Conservation (phyloP, 2,797 vertebrate species). For the Hozukius guyotensis region DNA sequence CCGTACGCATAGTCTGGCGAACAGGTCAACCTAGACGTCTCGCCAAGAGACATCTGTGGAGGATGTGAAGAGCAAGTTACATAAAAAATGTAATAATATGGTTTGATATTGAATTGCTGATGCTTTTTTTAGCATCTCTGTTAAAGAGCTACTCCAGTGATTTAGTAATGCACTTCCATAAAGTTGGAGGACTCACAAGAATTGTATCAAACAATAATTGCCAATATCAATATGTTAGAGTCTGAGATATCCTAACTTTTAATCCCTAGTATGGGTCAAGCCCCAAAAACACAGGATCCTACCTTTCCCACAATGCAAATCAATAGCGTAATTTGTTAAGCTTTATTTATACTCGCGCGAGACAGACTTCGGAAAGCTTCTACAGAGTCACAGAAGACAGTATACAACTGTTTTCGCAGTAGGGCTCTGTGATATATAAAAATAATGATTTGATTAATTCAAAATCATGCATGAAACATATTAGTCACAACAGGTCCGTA, state of each 20-base stretch:
- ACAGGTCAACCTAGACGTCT: conserved; percentile 88
- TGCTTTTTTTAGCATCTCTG: background rate
- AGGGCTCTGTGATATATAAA: background rate
- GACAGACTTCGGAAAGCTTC: background rate
- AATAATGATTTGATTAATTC: too few relatives aligned
- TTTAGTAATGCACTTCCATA: background rate
- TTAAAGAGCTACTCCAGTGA: background rate
- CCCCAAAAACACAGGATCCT: background rate
- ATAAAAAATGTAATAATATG: background rate
- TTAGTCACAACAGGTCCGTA: background rate
- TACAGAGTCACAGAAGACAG: background rate
- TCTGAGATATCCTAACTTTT: background rate
- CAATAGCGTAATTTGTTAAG: background rate
- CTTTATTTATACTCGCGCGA: too few relatives aligned
- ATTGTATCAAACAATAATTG: background rate
- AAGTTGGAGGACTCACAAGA: background rate
- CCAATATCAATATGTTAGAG: background rate
- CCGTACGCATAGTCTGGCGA: conserved; percentile 91
- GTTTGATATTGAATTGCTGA: background rate
- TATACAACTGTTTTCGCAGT: background rate
- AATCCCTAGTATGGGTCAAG: background rate
- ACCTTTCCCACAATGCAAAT: background rate
- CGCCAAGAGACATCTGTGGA: conserved; percentile 88
- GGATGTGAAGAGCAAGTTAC: background rate
- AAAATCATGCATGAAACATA: too few relatives aligned